Evolutionary conservation across 2,113 vertebrate species (phyloP), one percentile per base, ranked within the genome.

Genomic region (Myrmecophaga tridactyla): DNA sequence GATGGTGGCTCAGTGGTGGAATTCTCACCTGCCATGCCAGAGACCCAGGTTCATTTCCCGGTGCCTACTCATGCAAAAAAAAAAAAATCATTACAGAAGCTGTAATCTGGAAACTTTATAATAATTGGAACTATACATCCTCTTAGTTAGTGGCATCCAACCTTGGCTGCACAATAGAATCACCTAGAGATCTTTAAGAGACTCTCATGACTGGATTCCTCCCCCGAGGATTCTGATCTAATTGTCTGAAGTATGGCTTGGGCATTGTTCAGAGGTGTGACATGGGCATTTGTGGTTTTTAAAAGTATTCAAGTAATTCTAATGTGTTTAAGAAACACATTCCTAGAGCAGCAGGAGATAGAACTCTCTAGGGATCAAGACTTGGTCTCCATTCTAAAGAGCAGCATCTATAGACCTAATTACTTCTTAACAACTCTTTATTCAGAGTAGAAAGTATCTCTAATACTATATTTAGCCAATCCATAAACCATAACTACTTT

Each of bases 361-460:
- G 8, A 14, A 56, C 17, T 63, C 7, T 31, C 53, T 63, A 92
- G 78, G 27, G 89, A 73, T 86, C 14, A 80, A 65, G 27, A 17
- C 7, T 82, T 65, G 56, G 70, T 18, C 41, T n/a, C 31, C 9
- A 36, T 83, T 76, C 23, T 46, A 67, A 92, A 89, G 39, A 21
- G 3, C 10, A 80, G 85, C 83, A 21, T 86, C 46, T 83, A 84
- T 31, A 41, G 82, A 83, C 14, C 34, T 86, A n/a, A 73, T 92
- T 90, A 65, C 39, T 86, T 94, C 36, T 82, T 93, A 60, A 95
- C 65, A 92, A 48, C 29, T 73, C 53, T 87, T 70, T 83, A 87
- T 51, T 39, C 46, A 67, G 34, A 8, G 12, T 93, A 5, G 4
- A 6, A 21, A 93, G 23, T 90, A 90, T 56, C 36, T 86, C 46